phyloP scores from a whole-genome alignment of 2,113 vertebrate genomes.

The Podiceps cristatus region DNA sequence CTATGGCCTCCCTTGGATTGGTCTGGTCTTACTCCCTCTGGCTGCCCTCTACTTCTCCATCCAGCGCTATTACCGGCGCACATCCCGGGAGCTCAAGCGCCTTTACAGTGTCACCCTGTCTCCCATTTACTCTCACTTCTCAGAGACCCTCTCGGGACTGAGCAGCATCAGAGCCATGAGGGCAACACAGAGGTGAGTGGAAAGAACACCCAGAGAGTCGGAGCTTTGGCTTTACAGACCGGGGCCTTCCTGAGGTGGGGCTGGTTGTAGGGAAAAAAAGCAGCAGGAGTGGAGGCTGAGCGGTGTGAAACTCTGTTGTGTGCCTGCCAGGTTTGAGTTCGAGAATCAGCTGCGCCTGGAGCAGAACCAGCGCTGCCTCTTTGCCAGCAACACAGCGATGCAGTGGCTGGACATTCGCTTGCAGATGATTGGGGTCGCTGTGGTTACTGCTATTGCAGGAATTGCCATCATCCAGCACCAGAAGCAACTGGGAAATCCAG shows the following conservation, averaged over 20 bases:
- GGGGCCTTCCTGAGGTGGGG: background rate
- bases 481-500: conserved; percentile 84
- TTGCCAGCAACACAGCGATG: conserved; percentile 84
- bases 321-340: conserved; percentile 84
- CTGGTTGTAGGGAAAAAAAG: background rate
- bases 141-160: conserved; percentile 91
- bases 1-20: conserved; percentile 90
- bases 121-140: conserved; percentile 94
- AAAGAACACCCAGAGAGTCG: background rate
- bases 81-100: conserved; percentile 92
- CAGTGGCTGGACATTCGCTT: conserved; percentile 96
- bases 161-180: conserved; percentile 86
- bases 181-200: conserved; percentile 81
- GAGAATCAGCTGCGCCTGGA: conserved; percentile 87
- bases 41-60: conserved; percentile 82
- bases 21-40: conserved; percentile 84
- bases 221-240: background rate
- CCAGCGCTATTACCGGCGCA: conserved; percentile 88
- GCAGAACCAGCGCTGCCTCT: conserved; percentile 92
- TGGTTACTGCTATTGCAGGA: conserved; percentile 85
- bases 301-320: background rate
- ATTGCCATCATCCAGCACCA: conserved; percentile 91
- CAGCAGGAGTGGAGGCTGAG: background rate
- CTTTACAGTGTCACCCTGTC: conserved; percentile 91
- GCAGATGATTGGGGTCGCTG: conserved; percentile 91